A percentile compares a stretch with the other conserved stretches of the same genome.
Evolutionary conservation across 1,140 invertebrate species (phyloP).

Genomic region (Nymphalis io): DNA sequence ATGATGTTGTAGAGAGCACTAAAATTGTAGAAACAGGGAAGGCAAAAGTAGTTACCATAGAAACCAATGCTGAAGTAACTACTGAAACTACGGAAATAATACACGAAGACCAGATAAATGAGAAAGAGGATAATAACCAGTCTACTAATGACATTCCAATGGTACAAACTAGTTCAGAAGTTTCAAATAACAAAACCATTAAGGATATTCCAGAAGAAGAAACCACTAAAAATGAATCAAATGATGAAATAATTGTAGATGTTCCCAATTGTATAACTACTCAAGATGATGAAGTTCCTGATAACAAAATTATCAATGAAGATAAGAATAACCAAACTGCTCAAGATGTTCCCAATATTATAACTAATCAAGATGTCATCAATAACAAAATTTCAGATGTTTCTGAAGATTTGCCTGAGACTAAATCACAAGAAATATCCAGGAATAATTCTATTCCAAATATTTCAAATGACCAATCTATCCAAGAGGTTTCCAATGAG

Average conservation of each 20-base stretch:
- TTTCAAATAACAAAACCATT: background rate
- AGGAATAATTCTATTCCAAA: slow-evolving; percentile 21
- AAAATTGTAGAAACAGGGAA: slow-evolving; percentile 44
- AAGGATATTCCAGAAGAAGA: background rate
- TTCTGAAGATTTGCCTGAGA: slow-evolving; percentile 20
- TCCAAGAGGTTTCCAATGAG: slow-evolving; percentile 50
- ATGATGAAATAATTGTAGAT: background rate
- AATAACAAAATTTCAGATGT: background rate
- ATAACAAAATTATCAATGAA: background rate
- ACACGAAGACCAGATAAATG: slow-evolving; percentile 20
- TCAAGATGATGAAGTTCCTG: background rate
- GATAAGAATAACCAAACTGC: background rate
- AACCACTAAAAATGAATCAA: background rate
- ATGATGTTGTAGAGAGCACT: slow-evolving; percentile 70
- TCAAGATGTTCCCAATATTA: background rate
- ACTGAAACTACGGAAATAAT: background rate
- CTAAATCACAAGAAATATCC: slow-evolving; percentile 39
- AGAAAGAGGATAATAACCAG: slow-evolving; percentile 25
- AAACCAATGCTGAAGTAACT: background rate
- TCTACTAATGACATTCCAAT: background rate
- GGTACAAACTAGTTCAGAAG: background rate
- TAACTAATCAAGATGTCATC: slow-evolving; percentile 19
- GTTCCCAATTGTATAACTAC: background rate
- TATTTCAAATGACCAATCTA: slow-evolving; percentile 27
- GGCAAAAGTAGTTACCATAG: slow-evolving; percentile 13